Conservation (phyloP, 37 sponge, comb jelly and placozoan genomes). For the Beroe ovata region DNA sequence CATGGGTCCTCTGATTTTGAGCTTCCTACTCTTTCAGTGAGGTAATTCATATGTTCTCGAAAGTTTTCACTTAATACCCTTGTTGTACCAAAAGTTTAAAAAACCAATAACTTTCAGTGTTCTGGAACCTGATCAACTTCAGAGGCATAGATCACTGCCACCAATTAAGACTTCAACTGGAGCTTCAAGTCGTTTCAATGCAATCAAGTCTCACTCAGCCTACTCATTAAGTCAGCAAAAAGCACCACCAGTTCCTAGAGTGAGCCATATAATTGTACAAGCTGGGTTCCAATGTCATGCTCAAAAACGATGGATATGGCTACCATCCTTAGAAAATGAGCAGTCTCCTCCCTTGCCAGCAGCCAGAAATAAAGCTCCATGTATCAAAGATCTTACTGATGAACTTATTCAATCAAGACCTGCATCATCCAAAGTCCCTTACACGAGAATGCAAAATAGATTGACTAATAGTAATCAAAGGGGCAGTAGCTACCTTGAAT, state of each 20-base stretch:
- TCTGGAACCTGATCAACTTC: conserved; percentile 11
- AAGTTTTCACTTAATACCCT: background rate
- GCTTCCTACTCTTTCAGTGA: conserved; percentile 58
- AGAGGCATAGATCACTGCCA: conserved; percentile 44
- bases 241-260: conserved; percentile 40
- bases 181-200: background rate
- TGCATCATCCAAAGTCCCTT: background rate
- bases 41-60: background rate
- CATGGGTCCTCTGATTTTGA: background rate
- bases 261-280: conserved; percentile 62
- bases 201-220: background rate
- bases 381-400: conserved; percentile 54
- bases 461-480: background rate
- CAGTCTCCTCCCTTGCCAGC: background rate
- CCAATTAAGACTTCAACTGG: conserved; percentile 8
- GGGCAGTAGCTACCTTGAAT: conserved; percentile 35
- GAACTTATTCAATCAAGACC: conserved; percentile 39
- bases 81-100: no score
- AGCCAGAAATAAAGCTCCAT: background rate
- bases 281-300: conserved; percentile 65
- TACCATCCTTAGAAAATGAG: conserved; percentile 43
- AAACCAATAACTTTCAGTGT: conserved; percentile 21
- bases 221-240: background rate
- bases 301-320: conserved; percentile 60
- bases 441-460: conserved; percentile 29